A percentile compares a stretch with the other conserved stretches of the same genome.
phyloP scores from a whole-genome alignment of 1,140 invertebrate genomes.

The silkworm (Bombyx mori) region DNA sequence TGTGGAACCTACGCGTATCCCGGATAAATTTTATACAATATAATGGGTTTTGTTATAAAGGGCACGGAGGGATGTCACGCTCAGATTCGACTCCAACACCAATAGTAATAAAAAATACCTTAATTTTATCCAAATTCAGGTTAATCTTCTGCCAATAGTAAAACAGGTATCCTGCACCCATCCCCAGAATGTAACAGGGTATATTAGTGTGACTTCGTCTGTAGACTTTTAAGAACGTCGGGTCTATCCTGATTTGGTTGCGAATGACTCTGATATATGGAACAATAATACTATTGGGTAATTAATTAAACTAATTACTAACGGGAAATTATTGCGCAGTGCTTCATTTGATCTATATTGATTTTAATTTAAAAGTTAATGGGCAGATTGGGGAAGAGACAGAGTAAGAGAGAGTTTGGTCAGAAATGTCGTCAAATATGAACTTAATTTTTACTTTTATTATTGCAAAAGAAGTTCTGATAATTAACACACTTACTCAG shows the following conservation, averaged over 20 bases:
- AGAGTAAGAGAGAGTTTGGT: background rate
- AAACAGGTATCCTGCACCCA: no score
- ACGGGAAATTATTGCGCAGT: background rate
- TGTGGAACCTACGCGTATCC: no score
- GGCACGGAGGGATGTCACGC: no score
- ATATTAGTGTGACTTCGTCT: background rate
- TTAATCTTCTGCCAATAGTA: no score
- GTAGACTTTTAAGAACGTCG: background rate
- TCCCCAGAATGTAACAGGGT: background rate
- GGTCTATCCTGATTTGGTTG: background rate
- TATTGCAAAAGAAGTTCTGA: background rate
- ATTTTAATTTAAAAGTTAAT: background rate
- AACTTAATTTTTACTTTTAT: background rate
- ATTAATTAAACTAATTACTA: no score
- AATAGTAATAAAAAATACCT: no score
- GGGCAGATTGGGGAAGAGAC: background rate
- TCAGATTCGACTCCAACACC: no score
- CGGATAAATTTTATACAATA: no score
- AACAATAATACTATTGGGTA: background rate
- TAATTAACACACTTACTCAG: conserved; percentile 19
- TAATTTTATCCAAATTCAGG: no score
- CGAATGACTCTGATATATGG: background rate
- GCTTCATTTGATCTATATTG: background rate
- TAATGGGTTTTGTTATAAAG: no score
- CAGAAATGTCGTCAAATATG: background rate